Evolutionary conservation across 2,113 vertebrate genomes (phyloP).

Genomic region (Pangasianodon hypophthalmus): DNA sequence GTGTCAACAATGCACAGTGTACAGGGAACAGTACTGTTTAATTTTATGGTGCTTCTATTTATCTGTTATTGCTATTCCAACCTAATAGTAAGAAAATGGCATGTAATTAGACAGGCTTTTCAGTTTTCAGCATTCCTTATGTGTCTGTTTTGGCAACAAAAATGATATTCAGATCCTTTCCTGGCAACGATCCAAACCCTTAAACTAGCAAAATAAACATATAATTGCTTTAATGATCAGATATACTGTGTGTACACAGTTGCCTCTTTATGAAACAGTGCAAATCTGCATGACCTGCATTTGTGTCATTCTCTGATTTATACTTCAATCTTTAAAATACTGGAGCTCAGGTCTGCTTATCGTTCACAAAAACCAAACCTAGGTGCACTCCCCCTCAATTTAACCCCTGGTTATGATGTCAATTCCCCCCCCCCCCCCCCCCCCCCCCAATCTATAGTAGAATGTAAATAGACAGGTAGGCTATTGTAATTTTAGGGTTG

Average conservation of each 20-base stretch:
- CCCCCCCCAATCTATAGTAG: not conserved
- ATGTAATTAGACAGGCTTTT: not conserved
- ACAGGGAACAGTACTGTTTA: not conserved
- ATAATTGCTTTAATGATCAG: not conserved
- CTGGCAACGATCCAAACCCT: not conserved
- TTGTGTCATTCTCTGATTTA: not conserved
- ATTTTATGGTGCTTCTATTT: not conserved
- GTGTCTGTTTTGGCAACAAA: not conserved
- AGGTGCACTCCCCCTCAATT: not conserved
- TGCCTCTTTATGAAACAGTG: not conserved
- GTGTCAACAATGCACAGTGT: not conserved
- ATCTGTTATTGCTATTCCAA: not conserved
- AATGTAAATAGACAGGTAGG: not conserved
- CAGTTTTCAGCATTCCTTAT: not conserved
- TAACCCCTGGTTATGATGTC: not conserved
- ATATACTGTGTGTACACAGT: not conserved
- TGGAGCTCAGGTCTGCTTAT: not conserved
- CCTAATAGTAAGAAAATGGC: not conserved
- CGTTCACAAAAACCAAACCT: not conserved
- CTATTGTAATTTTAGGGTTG: not conserved
- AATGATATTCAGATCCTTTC: not conserved
- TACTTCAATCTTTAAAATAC: not conserved
- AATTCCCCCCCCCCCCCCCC: no score
- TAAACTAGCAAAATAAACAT: not conserved
- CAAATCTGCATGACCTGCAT: not conserved